Evolutionary conservation across 1,140 invertebrate genomes (phyloP).

Genomic region (Drosophila baimaii): DNA sequence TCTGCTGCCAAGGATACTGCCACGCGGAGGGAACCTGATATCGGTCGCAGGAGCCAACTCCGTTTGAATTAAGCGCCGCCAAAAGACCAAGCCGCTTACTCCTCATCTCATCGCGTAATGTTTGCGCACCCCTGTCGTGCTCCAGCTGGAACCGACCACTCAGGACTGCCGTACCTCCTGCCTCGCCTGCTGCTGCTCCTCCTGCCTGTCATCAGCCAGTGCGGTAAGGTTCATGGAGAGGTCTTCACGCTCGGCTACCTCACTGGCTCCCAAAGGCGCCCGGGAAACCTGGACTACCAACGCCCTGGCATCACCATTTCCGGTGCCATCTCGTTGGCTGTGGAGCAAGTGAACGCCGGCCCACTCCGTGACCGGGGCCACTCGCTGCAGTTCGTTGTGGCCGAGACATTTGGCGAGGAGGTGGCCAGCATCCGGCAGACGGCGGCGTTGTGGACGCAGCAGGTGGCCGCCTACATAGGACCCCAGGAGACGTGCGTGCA

Average conservation of each 20-base stretch:
- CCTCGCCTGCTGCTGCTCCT: constrained; percentile 20
- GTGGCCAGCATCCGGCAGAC: constrained; percentile 93
- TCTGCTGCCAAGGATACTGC: constrained; percentile 44
- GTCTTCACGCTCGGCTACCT: constrained; percentile 88
- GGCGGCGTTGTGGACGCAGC: constrained; percentile 93
- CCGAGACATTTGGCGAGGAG: constrained; percentile 97
- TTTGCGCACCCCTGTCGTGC: constrained; percentile 26
- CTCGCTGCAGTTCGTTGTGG: constrained; percentile 91
- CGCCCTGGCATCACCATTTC: constrained; percentile 88
- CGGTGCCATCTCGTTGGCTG: constrained; percentile 93
- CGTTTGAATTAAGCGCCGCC: constrained; percentile 58
- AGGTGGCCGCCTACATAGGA: constrained; percentile 95
- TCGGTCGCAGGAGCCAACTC: constrained; percentile 10
- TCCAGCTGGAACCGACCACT: constrained; percentile 35
- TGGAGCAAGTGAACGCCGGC: constrained; percentile 88
- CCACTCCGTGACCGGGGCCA: constrained; percentile 87
- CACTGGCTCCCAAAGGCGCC: constrained; percentile 90
- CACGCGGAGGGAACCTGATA: constrained; percentile 10
- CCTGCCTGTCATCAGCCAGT: constrained; percentile 8
- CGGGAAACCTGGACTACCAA: constrained; percentile 90
- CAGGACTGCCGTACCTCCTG: constrained; percentile 19
- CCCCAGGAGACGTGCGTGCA: constrained; percentile 98
- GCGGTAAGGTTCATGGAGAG: constrained; percentile 56
- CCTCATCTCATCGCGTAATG: constrained; percentile 19
- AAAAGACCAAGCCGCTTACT: constrained; percentile 11